A percentile compares a stretch with the other conserved stretches of the same genome.
Evolutionary conservation across 2,113 vertebrate genomes (phyloP).

Genomic region (Trogon melanurus): DNA sequence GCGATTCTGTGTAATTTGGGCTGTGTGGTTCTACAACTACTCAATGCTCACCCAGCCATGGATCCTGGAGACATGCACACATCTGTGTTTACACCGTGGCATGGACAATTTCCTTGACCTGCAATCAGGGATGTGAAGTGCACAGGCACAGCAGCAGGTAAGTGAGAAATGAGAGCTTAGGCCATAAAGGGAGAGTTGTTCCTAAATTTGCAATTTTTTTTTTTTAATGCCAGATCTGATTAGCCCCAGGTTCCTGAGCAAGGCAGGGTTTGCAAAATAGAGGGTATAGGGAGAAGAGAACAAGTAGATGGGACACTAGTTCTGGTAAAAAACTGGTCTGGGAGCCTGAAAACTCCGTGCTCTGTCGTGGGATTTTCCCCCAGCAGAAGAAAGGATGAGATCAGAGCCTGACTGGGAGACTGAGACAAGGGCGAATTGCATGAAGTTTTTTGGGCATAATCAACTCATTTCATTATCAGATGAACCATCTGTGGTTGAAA

Average conservation of each 20-base stretch:
- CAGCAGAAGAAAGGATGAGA: neutral
- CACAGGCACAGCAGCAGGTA: neutral
- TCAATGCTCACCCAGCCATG: neutral
- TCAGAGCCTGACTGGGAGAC: neutral
- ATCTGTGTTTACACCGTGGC: fast-evolving
- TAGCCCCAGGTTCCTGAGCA: neutral
- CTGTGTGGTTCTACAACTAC: neutral
- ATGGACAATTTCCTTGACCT: neutral
- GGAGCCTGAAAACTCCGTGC: neutral
- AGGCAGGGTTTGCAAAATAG: neutral
- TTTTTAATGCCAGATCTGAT: neutral
- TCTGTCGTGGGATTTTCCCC: neutral
- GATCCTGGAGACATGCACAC: too few species aligned
- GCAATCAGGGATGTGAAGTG: neutral
- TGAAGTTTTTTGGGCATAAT: neutral
- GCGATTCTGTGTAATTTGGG: too few species aligned
- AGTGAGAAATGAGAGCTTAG: neutral
- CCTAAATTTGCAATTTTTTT: neutral
- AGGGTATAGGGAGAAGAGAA: neutral
- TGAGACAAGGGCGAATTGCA: neutral
- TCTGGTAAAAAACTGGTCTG: neutral
- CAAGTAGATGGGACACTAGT: fast-evolving
- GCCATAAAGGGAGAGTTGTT: neutral
- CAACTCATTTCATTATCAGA: fast-evolving
- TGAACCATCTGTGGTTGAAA: neutral